Evolutionary conservation across 1,140 invertebrate genomes (phyloP), one percentile per base, ranked within the genome.

Genomic region (Caenorhabditis inopinata): DNA sequence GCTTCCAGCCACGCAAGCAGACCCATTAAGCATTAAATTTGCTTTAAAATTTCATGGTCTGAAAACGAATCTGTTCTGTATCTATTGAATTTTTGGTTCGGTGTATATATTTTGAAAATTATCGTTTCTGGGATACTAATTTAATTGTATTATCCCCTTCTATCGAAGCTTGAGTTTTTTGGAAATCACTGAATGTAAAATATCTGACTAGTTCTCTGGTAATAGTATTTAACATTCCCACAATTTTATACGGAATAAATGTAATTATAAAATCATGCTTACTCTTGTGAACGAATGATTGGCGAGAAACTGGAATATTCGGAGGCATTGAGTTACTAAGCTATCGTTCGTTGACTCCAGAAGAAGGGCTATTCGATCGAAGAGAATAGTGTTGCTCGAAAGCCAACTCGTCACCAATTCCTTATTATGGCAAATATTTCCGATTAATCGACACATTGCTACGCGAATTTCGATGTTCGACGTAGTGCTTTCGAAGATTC

Each of bases 1-100:
- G 35, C 35, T 74, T 79, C 58, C 78, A 79, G 78, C 78, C 78
- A 42, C 62, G 78, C 46, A 74, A 58, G 45, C 46, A 49, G 35
- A 74, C 38, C 32, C 58, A 68, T 21, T 68, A 68, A 68, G 23
- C 12, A 7, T 7, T 16, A n/a, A 6, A 23, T 42, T 14, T 42
- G 6, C 6, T 7, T 14, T 42, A 42, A n/a, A 51, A 51, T 51
- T 21, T 51, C 48, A 51, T 23, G 38, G 38, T 7, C 38, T 7
- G 14, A 42, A 42, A 42, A 42, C 5, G 5, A 5, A 42, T n/a
- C n/a, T n/a, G n/a, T 42, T 7, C 14, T 42, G 38, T 42, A 42
- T 42, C 38, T 42, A 42, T n/a, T n/a, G n/a, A n/a, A n/a, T n/a
- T n/a, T n/a, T n/a, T n/a, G n/a, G n/a, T n/a, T n/a, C n/a, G n/a